Conservation (phyloP, 1,140 invertebrate genomes). For the Gonioctena quinquepunctata region DNA sequence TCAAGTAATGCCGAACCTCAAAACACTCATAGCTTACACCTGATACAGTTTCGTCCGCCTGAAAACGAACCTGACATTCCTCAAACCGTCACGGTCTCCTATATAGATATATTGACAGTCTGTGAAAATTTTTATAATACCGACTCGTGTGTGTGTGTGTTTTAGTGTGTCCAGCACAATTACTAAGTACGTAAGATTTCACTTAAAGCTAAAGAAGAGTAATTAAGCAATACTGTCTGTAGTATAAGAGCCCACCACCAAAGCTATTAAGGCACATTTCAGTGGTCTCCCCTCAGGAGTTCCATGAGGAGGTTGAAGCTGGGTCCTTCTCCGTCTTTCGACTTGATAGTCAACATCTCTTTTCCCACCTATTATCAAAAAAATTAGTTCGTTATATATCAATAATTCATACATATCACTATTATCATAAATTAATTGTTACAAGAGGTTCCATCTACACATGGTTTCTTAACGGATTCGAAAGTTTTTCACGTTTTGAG, state of each 20-base stretch:
- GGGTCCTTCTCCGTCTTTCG: conserved; percentile 82
- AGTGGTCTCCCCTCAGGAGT: conserved; percentile 88
- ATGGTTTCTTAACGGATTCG: too few species aligned
- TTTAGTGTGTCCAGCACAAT: conserved; percentile 42
- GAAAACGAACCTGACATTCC: not conserved
- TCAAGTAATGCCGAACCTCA: too few species aligned
- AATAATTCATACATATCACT: too few species aligned
- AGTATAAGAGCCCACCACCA: conserved; percentile 44
- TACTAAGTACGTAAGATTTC: conserved; percentile 46
- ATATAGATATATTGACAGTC: not conserved
- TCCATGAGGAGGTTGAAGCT: conserved; percentile 96
- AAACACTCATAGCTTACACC: too few species aligned
- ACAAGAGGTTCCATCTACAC: too few species aligned
- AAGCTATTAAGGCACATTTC: conserved; percentile 55
- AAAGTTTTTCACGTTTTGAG: too few species aligned
- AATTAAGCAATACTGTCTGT: conserved; percentile 43
- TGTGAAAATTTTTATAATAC: conserved; percentile 14
- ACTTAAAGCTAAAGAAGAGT: conserved; percentile 44
- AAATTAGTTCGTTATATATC: too few species aligned
- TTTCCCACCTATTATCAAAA: conserved; percentile 75
- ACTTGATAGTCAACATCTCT: conserved; percentile 85
- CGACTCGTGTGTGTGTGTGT: too few species aligned
- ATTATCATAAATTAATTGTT: too few species aligned
- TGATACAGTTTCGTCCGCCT: not conserved
- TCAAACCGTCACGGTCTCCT: not conserved